Evolutionary conservation across 2,113 vertebrate genomes (phyloP), one percentile per base, ranked within the genome.

Genomic region (Nothocercus julius): DNA sequence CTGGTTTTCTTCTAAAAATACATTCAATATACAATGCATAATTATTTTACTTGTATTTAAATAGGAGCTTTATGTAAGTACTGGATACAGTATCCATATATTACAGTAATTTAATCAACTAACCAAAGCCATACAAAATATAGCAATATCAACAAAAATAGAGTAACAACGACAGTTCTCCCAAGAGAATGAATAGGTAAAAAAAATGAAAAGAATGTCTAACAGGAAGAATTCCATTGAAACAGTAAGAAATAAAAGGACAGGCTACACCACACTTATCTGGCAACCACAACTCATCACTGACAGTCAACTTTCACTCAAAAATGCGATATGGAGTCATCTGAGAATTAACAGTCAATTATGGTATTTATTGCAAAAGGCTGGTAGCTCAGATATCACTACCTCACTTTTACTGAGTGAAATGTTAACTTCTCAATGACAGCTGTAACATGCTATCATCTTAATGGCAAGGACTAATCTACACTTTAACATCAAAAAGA

Each of bases 251-350:
- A 22, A 69, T 24, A 70, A 83, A 83, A 88, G 8, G 14, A 34
- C 10, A 68, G 32, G 7, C 15, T n/a, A 68, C 40, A 45, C n/a
- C 32, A 56, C 38, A 63, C 18, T 32, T 30, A 88, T 68, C 56
- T 91, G 38, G 32, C 56, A 72, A 61, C 2, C 0, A 74, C 20
- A 88, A 87, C 11, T 42, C 61, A 75, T 22, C n/a, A 64, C 53
- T 81, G 67, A 45, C 85, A 90, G 68, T 81, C 45, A 91, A 15
- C 14, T 92, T 87, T 64, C 49, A 83, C 85, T 91, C 85, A 78
- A 75, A 86, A 88, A 66, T 80, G 49, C 7, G 9, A 34, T 77
- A 85, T 82, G 9, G 38, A 83, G 18, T 87, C 36, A 85, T 51
- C 42, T 91, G 56, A 94, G 68, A 83, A 75, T 4, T 7, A 47